Conservation (phyloP, 2,888 invertebrate genomes). For the Mechanitis messenoides region DNA sequence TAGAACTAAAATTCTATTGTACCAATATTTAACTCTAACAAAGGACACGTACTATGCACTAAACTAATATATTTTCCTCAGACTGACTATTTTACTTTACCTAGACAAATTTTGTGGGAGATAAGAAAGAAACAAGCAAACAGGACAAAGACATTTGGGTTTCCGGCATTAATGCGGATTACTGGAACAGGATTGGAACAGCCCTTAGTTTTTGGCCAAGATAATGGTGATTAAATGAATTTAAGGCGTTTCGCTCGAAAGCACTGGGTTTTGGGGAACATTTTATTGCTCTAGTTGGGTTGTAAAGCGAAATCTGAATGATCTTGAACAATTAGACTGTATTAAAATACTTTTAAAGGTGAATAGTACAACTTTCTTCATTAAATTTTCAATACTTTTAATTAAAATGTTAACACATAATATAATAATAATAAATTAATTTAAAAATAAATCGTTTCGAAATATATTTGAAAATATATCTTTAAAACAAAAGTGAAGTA, state of each 20-base stretch:
- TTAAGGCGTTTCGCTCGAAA: slow-evolving; percentile 39
- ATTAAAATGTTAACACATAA: too few species aligned
- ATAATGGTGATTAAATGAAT: slow-evolving; percentile 65
- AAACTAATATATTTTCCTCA: slow-evolving; percentile 33
- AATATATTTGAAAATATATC: too few species aligned
- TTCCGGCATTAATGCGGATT: slow-evolving; percentile 64
- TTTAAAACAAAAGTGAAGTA: too few species aligned
- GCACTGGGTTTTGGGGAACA: slow-evolving; percentile 29
- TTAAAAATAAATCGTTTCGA: too few species aligned
- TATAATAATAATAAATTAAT: too few species aligned
- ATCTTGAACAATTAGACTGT: slow-evolving; percentile 24
- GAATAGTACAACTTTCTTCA: slow-evolving; percentile 10
- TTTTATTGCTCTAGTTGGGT: slow-evolving; percentile 31
- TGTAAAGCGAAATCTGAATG: slow-evolving; percentile 31
- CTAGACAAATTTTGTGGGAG: slow-evolving; percentile 73
- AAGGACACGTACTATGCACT: background rate
- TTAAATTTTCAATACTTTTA: too few species aligned
- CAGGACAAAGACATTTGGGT: slow-evolving; percentile 63
- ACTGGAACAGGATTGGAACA: slow-evolving; percentile 49
- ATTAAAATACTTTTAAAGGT: slow-evolving; percentile 19
- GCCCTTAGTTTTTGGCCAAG: slow-evolving; percentile 55
- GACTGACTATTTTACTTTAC: slow-evolving; percentile 65
- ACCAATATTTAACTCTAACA: background rate
- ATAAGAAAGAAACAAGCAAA: slow-evolving; percentile 73
- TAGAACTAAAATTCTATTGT: background rate